Evolutionary conservation across 1,140 invertebrate genomes (phyloP).

Genomic region (fruit fly (Drosophila melanogaster)): Release_6_plus_ISO1_MT NT_033779.5:5223001-5223500

Average conservation of each 20-base stretch:
- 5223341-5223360: slow-evolving; percentile 14
- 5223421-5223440: slow-evolving; percentile 67
- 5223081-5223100: slow-evolving; percentile 40
- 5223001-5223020: slow-evolving; percentile 15
- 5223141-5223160: slow-evolving; percentile 46
- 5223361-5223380: slow-evolving; percentile 21
- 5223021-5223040: slow-evolving; percentile 45
- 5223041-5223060: slow-evolving; percentile 24
- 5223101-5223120: slow-evolving; percentile 25
- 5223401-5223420: slow-evolving; percentile 51
- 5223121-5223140: slow-evolving; percentile 30
- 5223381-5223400: slow-evolving; percentile 8
- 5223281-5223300: slow-evolving; percentile 39
- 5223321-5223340: slow-evolving; percentile 39
- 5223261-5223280: slow-evolving; percentile 14
- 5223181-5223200: slow-evolving; percentile 39
- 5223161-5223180: slow-evolving; percentile 43
- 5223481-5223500: slow-evolving; percentile 63
- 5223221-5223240: slow-evolving; percentile 36
- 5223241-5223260: slow-evolving; percentile 21
- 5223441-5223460: slow-evolving; percentile 35
- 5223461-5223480: slow-evolving; percentile 77
- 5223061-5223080: slow-evolving; percentile 40
- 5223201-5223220: slow-evolving; percentile 26
- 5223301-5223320: slow-evolving; percentile 31